Base-by-base conservation (phyloP, 1,140 invertebrate genomes). In the Drosophila carrolli region DNA sequence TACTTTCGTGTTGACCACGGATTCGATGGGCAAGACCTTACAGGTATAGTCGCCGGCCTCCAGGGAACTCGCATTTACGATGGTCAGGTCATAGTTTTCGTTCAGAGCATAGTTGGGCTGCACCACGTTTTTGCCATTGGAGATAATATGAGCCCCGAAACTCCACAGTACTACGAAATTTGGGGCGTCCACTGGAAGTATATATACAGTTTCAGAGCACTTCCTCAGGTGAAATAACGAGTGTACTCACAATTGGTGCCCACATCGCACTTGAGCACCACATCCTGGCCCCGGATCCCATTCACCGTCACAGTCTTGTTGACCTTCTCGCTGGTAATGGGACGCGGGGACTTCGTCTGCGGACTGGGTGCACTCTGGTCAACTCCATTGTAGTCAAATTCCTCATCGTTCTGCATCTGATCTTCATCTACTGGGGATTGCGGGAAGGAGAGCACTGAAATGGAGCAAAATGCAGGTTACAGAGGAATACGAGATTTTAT, bases 21-120 rank as follows among this genome's bases (percentile, higher is more conserved):
- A 57, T 0, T 44, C 37, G 14, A 63, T 43, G 4, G 83, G 83
- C 51, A 62, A 6, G 7, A 78, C 63, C 40, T 66, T 7, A 58
- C 84, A 88, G 14, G 44, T 14, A 6, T 88, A 88, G 11, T 62
- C 40, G 16, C 84, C 84, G 19, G 73, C 85, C 29, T 35, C 57
- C 41, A 81, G 62, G 9, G 84, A 54, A 68, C 68, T 88, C 6
- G 84, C 53, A 54, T 74, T 77, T 35, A 88, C 9, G 13, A 88
- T 84, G 27, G 73, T 89, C 51, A 88, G 56, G n/a, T 89, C 77
- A 23, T 50, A 75, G 23, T 51, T 88, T 29, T 58, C n/a, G 14
- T 84, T 56, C 43, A 88, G 54, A 11, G 68, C 47, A n/a, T 75
- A 90, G 41, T 88, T 89, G 23, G 84, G 46, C 47, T 66, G 43